Evolutionary conservation across 2,113 vertebrate species (phyloP), one percentile per base, ranked within the genome.

Genomic region (Columba janthina): DNA sequence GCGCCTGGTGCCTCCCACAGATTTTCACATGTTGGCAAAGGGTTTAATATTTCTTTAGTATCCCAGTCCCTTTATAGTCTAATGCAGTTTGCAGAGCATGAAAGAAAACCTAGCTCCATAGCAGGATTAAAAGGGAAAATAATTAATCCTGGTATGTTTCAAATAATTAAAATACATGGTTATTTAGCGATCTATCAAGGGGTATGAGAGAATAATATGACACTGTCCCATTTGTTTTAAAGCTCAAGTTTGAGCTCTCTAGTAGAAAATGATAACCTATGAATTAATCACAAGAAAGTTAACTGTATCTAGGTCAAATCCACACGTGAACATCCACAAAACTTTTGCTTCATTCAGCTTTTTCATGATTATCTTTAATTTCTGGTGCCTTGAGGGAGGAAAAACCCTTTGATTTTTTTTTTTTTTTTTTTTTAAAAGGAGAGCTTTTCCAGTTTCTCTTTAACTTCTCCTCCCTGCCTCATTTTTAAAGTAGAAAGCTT

Each of bases 281-380:
- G 28, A 70, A 80, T 93, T 92, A 94, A 92, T 90, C 88, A 90
- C 79, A 60, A 51, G 76, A 18, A 92, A 48, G 56, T 81, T 86
- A 65, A 28, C 90, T 46, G 76, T 86, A 95, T 96, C 88, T 97
- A 77, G 96, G 96, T 95, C 94, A 94, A 90, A 94, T 95, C 92
- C 86, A 92, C 60, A 86, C 0, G 0, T 80, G 83, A 94, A 74
- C 60, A 72, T 89, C 65, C 34, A 32, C 73, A 34, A 93, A 97
- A 96, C 69, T 93, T 90, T 29, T 86, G 85, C 92, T 95, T 97
- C 96, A 96, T 97, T 96, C 95, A 95, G 88, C 85, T 96, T 95
- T 97, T 93, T 90, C 46, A 74, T 28, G 2, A 67, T 95, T 88
- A 89, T 89, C 84, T 95, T 88, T 86, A 31, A 69, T 51, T 86